These are phyloP conservation scores for Hydropsyche betteni DNA, from an alignment of 2,888 invertebrate species.

Conservation along the genomic window DNA sequence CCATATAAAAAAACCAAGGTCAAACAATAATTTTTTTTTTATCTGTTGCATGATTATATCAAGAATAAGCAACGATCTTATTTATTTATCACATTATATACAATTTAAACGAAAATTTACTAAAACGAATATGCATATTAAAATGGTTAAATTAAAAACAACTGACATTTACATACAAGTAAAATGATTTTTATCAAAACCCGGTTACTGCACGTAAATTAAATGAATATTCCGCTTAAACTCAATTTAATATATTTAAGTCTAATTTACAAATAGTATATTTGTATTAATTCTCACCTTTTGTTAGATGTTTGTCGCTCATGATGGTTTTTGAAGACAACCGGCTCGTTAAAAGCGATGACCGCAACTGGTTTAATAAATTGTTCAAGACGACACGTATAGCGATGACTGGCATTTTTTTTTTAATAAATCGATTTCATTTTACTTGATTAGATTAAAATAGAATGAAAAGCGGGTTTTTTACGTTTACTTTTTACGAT, in stretches of 20 bases:
- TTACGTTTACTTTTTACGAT: no score
- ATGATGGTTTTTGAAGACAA: conserved; percentile 42
- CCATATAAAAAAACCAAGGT: background rate
- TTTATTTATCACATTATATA: no score
- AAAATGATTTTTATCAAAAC: no score
- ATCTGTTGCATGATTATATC: background rate
- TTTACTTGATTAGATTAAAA: background rate
- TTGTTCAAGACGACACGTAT: background rate
- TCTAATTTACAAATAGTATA: no score
- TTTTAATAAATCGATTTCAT: background rate
- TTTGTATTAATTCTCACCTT: conserved; percentile 49
- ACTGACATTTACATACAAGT: no score
- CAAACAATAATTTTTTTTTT: background rate
- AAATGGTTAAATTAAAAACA: no score
- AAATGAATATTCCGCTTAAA: no score
- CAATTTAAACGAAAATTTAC: background rate
- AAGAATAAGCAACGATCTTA: no score
- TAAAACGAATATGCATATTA: no score
- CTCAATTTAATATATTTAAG: no score
- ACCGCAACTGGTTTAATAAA: background rate
- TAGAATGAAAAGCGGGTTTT: background rate
- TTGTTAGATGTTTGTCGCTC: conserved; percentile 53
- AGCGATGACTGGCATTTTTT: background rate
- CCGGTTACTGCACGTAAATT: no score
- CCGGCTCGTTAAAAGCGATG: background rate